These are phyloP conservation scores for Lycaena phlaeas DNA, from an alignment of 2,888 invertebrate species.

Conservation along the genomic window DNA sequence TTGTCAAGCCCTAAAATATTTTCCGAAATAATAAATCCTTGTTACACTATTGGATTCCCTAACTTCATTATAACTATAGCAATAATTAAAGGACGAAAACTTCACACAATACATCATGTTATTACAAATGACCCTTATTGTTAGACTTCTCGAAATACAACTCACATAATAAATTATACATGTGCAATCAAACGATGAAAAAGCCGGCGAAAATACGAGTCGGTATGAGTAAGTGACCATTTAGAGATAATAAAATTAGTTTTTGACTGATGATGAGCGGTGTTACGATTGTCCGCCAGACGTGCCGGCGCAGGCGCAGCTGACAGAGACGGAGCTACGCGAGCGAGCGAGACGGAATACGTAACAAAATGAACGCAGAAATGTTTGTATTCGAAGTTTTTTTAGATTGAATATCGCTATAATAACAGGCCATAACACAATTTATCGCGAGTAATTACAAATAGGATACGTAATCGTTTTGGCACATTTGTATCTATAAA, in stretches of 20 bases:
- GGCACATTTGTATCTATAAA: background rate
- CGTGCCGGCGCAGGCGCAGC: conserved; percentile 55
- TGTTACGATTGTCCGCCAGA: conserved; percentile 32
- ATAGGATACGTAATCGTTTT: background rate
- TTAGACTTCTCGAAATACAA: too few species aligned
- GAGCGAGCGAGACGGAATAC: conserved; percentile 24
- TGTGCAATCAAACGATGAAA: background rate
- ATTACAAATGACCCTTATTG: too few species aligned
- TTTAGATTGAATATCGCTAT: conserved; percentile 24
- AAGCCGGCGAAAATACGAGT: background rate
- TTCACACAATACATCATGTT: too few species aligned
- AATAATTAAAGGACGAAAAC: too few species aligned
- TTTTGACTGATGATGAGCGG: conserved; percentile 15
- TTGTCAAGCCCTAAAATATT: too few species aligned
- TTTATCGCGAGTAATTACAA: conserved; percentile 1
- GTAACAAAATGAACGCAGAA: conserved; percentile 12
- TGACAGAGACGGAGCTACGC: conserved; percentile 27
- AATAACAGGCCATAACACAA: conserved; percentile 23
- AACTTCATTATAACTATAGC: too few species aligned
- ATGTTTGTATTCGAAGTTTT: background rate
- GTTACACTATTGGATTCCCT: too few species aligned
- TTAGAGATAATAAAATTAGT: conserved; percentile 19
- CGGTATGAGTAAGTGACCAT: conserved; percentile 12
- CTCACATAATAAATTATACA: too few species aligned
- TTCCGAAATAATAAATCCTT: too few species aligned